Conservation (phyloP, 2,113 vertebrate species). For the Alligator mississippiensis region DNA sequence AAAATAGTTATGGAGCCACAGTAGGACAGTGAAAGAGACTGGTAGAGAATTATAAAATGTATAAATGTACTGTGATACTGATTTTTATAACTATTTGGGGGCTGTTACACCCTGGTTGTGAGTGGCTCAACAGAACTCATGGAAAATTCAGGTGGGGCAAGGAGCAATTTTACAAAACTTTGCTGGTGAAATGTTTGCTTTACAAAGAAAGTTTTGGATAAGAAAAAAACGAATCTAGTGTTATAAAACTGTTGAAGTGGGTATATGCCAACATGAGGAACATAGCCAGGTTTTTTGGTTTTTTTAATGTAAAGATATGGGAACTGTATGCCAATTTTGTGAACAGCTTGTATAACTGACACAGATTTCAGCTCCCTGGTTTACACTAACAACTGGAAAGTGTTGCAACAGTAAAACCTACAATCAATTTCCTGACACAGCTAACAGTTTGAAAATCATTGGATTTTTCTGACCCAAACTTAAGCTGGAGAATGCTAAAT, state of each 20-base stretch:
- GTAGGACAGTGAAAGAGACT: constrained; percentile 44
- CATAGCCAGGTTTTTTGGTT: neutral
- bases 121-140: neutral
- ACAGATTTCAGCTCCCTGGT: neutral
- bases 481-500: neutral
- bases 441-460: neutral
- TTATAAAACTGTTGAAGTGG: constrained; percentile 23
- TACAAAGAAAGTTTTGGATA: neutral
- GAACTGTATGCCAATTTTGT: neutral
- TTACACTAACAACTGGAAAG: constrained; percentile 1
- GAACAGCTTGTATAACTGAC: neutral
- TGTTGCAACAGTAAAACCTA: neutral
- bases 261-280: neutral
- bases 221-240: neutral
- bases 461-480: neutral
- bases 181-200: neutral
- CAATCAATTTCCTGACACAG: neutral
- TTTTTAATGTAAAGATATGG: neutral
- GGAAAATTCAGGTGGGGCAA: neutral
- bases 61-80: constrained; percentile 7
- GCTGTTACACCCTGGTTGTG: constrained; percentile 8
- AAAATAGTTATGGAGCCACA: constrained; percentile 32
- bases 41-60: neutral
- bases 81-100: constrained; percentile 38
- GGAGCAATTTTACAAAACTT: neutral